A percentile compares a stretch with the other conserved stretches of the same genome.
phyloP scores from a whole-genome alignment of 2,888 invertebrate genomes.

The Pyrochroa serraticornis region DNA sequence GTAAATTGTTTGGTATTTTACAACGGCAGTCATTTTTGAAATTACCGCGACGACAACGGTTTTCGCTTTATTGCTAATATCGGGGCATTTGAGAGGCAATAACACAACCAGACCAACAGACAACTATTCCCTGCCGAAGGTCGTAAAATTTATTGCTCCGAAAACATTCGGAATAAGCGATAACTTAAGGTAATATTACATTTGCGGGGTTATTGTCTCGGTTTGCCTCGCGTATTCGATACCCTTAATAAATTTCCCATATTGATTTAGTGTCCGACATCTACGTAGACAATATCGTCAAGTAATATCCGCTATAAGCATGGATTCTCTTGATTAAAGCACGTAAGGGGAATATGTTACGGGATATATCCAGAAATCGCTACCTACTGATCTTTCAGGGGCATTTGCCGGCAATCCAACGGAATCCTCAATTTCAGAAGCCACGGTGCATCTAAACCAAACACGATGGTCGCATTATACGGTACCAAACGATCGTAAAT shows the following conservation, averaged over 20 bases:
- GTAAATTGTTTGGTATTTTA: no score
- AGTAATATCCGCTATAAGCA: constrained; percentile 48
- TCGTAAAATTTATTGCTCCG: constrained; percentile 39
- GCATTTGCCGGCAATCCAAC: constrained; percentile 2
- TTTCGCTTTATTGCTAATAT: constrained; percentile 20
- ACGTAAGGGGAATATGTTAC: constrained; percentile 53
- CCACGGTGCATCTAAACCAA: no score
- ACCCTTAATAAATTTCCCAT: constrained; percentile 43
- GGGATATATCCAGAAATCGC: constrained; percentile 41
- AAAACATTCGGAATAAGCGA: constrained; percentile 40
- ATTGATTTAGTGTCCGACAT: constrained; percentile 47
- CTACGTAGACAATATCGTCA: constrained; percentile 49
- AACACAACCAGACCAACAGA: constrained; percentile 17
- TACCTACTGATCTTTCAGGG: constrained; percentile 40
- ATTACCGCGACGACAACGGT: no score
- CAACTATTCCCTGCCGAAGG: constrained; percentile 21
- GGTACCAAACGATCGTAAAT: no score
- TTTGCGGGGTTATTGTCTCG: constrained; percentile 40
- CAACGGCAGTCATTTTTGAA: no score
- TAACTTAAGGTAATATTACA: constrained; percentile 38
- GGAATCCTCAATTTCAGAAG: no score
- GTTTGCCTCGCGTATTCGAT: constrained; percentile 32
- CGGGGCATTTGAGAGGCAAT: constrained; percentile 12
- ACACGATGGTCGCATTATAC: no score
- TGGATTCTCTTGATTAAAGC: constrained; percentile 52